Evolutionary conservation across 2,113 vertebrate species (phyloP), one percentile per base, ranked within the genome.

Genomic region (Xiphorhynchus elegans): DNA sequence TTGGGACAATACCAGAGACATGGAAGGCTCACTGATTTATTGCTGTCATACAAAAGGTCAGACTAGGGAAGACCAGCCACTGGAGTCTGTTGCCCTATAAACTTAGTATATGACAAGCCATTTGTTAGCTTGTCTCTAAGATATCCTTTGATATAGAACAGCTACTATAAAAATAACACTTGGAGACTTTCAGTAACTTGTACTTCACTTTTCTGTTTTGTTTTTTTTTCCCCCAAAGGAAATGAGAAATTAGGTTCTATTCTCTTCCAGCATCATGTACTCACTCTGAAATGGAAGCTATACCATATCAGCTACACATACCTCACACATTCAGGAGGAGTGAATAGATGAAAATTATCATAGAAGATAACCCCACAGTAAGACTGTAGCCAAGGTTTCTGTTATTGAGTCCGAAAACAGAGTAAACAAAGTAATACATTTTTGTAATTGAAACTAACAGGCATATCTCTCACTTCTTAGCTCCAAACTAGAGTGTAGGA

Each of bases 41-140:
- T 75, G 92, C 88, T 96, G 91, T 90, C 73, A 73, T 79, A 73
- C 40, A 92, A 90, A 92, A 96, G 93, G 88, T 96, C 96, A 97
- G 49, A 64, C 46, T 68, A 79, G 90, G 68, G 85, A 92, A 97
- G 76, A 95, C 44, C 46, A 93, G 77, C 42, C 64, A 64, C 23
- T 2, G 6, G 52, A 72, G 24, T 75, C 42, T 88, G 50, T 39
- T 39, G 6, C 55, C 63, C 58, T 64, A 18, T 58, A 89, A 94
- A 76, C 39, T 56, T 63, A 53, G 52, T 64, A 39, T 37, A 60
- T 84, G 31, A 58, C 53, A 73, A 80, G 29, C 47, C 37, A 29
- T 46, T 87, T 79, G 60, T 84, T 55, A 64, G 15, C 28, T 67
- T 90, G 60, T 26, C 73, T 92, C 89, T 80, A 89, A 85, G 72